phyloP scores from a whole-genome alignment of 2,888 invertebrate genomes.

The Apodemia zela region DNA sequence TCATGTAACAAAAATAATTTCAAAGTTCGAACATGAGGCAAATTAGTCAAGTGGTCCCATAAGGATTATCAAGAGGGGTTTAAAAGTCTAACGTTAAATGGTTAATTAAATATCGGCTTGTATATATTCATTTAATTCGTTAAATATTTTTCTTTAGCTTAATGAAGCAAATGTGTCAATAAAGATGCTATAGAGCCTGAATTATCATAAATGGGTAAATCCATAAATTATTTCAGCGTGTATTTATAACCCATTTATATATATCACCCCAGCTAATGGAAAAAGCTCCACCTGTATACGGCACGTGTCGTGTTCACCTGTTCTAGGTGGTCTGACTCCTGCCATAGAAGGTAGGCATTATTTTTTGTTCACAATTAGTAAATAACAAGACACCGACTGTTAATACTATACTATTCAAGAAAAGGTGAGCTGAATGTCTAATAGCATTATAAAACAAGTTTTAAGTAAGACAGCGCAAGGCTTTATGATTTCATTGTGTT shows the following conservation, averaged over 20 bases:
- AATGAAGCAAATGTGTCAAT: not conserved
- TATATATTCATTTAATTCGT: too few relatives aligned
- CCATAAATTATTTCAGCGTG: constrained; percentile 10
- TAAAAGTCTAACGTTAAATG: too few relatives aligned
- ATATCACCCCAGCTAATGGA: constrained; percentile 23
- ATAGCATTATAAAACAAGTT: constrained; percentile 22
- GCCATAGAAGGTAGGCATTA: constrained; percentile 41
- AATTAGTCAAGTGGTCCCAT: too few relatives aligned
- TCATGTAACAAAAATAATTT: too few relatives aligned
- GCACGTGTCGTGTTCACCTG: constrained; percentile 70
- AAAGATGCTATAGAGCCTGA: not conserved
- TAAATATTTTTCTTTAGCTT: too few relatives aligned
- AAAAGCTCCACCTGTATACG: constrained; percentile 52
- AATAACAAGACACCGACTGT: constrained; percentile 18
- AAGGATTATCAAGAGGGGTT: too few relatives aligned
- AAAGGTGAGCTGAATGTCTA: constrained; percentile 13
- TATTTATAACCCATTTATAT: constrained; percentile 20
- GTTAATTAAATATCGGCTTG: too few relatives aligned
- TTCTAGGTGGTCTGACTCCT: constrained; percentile 41
- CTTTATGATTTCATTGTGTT: too few relatives aligned
- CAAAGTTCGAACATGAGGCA: too few relatives aligned
- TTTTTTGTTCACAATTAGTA: constrained; percentile 40
- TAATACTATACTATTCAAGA: constrained; percentile 16
- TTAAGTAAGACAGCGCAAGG: not conserved
- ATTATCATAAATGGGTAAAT: constrained; percentile 4